Base-by-base conservation (phyloP, 2,888 invertebrate species). In the Cactoblastis cactorum region DNA sequence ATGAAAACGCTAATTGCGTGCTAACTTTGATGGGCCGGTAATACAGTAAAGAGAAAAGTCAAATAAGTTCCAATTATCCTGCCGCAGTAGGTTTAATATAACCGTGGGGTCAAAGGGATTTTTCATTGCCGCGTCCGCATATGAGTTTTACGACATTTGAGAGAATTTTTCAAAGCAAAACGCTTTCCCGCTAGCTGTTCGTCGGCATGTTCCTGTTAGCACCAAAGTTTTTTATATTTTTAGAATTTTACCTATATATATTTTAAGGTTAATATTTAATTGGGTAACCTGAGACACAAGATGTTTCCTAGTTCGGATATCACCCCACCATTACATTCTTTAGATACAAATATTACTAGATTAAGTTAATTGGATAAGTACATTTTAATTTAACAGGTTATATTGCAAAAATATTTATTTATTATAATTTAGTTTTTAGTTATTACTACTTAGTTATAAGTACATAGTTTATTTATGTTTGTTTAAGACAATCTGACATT, bases 71-170 rank as follows among this genome's bases (percentile, higher is more conserved):
- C 70, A 77, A 74, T 77, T 75, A 78, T 59, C 62, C 57, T 57
- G 59, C 62, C 64, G 64, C 63, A 61, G 58, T 60, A 52, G 24
- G 61, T 63, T 67, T 74, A 74, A 80, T 77, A 74, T 67, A 72
- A 67, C 43, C 67, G 65, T 1, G n/a, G 63, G 65, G 65, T 65
- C 67, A 58, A 63, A 59, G 52, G 61, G 65, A 73, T 71, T 72
- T 71, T 70, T 75, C 71, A 67, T 63, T 55, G 56, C 57, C 67
- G 62, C 70, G 69, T 67, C 65, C 63, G 58, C 68, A 80, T 83
- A 84, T 81, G 85, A 84, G 82, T 82, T 85, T 83, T 76, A 80
- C 80, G 80, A 84, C 80, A 83, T 87, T 86, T 77, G 68, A 65
- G 72, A 56, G 74, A 79, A 77, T 77, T 79, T 86, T 85, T 84